Conservation (phyloP, 2,888 invertebrate species). For the Diadromus collaris region DNA sequence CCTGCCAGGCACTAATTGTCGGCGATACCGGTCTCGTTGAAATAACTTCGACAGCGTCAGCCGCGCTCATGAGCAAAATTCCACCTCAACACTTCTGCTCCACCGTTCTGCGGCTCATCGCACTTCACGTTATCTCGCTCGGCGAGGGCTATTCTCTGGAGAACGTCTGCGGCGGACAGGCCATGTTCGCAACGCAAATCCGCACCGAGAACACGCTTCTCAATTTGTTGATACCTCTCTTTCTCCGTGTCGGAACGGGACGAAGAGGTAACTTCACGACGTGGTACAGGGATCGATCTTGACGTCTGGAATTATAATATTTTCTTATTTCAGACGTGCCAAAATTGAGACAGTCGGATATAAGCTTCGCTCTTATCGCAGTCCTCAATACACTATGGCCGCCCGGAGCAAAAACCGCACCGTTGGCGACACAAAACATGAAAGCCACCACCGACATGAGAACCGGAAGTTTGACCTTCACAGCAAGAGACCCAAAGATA, state of each 20-base stretch:
- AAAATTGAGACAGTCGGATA: slow-evolving; percentile 93
- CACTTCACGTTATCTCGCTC: slow-evolving; percentile 96
- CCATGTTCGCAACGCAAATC: slow-evolving; percentile 93
- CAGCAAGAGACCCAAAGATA: slow-evolving; percentile 88
- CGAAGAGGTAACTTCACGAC: slow-evolving; percentile 87
- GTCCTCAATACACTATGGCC: slow-evolving; percentile 94
- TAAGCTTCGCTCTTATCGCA: slow-evolving; percentile 94
- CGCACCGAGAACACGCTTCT: slow-evolving; percentile 97
- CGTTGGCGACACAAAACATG: slow-evolving; percentile 85
- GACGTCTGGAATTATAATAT: neutral
- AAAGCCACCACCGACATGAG: slow-evolving; percentile 88
- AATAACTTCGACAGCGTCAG: slow-evolving; percentile 89
- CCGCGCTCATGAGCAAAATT: slow-evolving; percentile 93
- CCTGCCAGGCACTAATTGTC: slow-evolving; percentile 92
- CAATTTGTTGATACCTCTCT: slow-evolving; percentile 97
- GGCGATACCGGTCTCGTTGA: slow-evolving; percentile 89
- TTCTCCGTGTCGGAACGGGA: slow-evolving; percentile 96
- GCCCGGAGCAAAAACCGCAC: slow-evolving; percentile 87
- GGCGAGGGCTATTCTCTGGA: slow-evolving; percentile 96
- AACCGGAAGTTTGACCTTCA: slow-evolving; percentile 91
- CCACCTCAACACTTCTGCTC: slow-evolving; percentile 98
- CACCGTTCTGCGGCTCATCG: slow-evolving; percentile 96
- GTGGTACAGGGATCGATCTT: neutral
- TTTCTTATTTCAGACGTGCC: slow-evolving; percentile 87
- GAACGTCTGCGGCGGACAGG: slow-evolving; percentile 96